Conservation (phyloP, 1,140 invertebrate species). For the Ceratosolen fusciceps region DNA sequence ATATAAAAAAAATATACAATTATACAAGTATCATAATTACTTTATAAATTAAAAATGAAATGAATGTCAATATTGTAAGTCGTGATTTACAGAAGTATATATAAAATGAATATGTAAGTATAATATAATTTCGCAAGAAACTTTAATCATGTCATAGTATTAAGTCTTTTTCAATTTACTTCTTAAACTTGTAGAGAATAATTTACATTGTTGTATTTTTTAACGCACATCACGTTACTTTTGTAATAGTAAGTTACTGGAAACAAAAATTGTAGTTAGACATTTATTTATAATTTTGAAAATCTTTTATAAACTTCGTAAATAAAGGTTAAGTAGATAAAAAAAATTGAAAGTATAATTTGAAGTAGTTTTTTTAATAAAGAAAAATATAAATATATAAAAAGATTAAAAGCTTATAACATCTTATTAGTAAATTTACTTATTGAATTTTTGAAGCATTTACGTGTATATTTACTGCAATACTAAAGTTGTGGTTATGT, state of each 20-base stretch:
- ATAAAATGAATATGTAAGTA: not conserved
- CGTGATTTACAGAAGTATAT: not conserved
- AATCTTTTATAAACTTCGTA: too few species aligned
- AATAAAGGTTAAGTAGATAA: too few species aligned
- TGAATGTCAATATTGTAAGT: slow-evolving; percentile 38
- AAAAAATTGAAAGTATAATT: too few species aligned
- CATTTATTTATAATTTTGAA: not conserved
- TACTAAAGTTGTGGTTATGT: not conserved
- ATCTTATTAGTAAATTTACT: not conserved
- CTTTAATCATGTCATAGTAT: not conserved
- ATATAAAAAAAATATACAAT: slow-evolving; percentile 12
- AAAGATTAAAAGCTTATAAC: too few species aligned
- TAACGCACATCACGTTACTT: not conserved
- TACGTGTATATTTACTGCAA: not conserved
- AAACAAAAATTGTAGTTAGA: not conserved
- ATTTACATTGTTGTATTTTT: not conserved
- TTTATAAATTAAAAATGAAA: slow-evolving; percentile 12
- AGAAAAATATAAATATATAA: too few species aligned
- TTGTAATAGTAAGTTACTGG: not conserved
- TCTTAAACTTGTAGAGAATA: not conserved
- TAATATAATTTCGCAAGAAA: not conserved
- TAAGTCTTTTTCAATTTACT: not conserved
- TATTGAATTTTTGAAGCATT: not conserved
- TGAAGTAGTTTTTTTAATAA: too few species aligned
- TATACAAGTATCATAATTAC: not conserved